Percentiles rank a stretch among this genome's conserved stretches.
Conservation (phyloP, 1,140 invertebrate species). For the Caenorhabditis briggsae region DNA sequence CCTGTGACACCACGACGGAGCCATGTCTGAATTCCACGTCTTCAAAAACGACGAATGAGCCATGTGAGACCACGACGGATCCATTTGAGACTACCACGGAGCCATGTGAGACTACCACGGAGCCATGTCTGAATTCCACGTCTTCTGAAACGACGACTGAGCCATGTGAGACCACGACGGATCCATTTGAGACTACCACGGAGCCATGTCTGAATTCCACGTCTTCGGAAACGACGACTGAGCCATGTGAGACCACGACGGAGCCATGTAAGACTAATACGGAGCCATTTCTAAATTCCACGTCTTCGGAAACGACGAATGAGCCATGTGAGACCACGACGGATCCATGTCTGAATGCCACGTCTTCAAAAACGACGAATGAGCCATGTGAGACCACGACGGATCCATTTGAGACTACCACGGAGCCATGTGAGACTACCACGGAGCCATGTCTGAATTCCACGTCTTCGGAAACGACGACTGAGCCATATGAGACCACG, state of each 20-base stretch:
- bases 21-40: no score
- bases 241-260: neutral
- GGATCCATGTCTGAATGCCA: neutral
- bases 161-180: neutral
- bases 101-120: neutral
- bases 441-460: neutral
- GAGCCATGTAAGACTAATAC: neutral
- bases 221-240: neutral
- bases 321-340: no score
- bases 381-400: neutral
- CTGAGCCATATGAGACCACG: neutral
- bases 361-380: neutral
- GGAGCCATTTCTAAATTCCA: neutral
- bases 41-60: no score
- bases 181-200: neutral
- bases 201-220: neutral
- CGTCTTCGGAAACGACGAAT: neutral
- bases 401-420: neutral
- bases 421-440: neutral
- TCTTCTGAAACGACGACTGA: no score
- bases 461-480: no score
- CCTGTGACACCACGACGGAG: no score
- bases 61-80: no score
- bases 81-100: neutral
- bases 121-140: no score